phyloP scores from a whole-genome alignment of 2,113 vertebrate genomes.

The Onychostruthus taczanowskii region DNA sequence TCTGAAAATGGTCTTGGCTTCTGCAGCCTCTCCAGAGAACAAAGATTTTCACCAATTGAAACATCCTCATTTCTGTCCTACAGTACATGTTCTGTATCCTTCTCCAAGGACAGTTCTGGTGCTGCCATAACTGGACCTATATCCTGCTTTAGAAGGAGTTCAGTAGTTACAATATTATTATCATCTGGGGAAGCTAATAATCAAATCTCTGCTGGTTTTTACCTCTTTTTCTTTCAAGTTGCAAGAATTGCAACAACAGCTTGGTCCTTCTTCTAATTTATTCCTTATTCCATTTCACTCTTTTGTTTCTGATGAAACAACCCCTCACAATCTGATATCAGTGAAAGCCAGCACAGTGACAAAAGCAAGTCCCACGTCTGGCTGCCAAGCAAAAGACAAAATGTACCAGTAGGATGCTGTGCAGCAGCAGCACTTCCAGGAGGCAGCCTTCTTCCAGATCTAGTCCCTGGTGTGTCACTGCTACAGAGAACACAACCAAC shows the following conservation, averaged over 20 bases:
- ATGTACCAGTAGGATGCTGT: constrained; percentile 20
- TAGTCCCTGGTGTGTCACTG: neutral
- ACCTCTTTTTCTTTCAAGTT: neutral
- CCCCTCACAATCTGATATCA: neutral
- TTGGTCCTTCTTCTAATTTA: neutral
- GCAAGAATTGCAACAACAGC: neutral
- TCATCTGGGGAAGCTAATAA: neutral
- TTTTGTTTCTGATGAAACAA: constrained; percentile 17
- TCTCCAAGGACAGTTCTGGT: neutral
- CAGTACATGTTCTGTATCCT: neutral
- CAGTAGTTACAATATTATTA: neutral
- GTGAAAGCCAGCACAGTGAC: neutral
- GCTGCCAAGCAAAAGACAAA: constrained; percentile 35
- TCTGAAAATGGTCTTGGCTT: neutral
- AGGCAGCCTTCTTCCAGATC: constrained; percentile 25
- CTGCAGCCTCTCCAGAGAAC: neutral
- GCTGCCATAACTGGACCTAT: neutral
- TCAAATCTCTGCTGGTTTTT: neutral
- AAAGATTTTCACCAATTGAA: neutral
- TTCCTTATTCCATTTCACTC: neutral
- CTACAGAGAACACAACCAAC: neutral
- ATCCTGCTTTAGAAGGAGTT: neutral
- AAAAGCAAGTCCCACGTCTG: neutral
- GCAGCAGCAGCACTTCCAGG: constrained; percentile 26
- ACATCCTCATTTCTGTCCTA: neutral